Percentiles rank a stretch among this genome's conserved stretches.
Evolutionary conservation across 2,113 vertebrate species (phyloP).

Genomic region (Notarius quadriscutis): DNA sequence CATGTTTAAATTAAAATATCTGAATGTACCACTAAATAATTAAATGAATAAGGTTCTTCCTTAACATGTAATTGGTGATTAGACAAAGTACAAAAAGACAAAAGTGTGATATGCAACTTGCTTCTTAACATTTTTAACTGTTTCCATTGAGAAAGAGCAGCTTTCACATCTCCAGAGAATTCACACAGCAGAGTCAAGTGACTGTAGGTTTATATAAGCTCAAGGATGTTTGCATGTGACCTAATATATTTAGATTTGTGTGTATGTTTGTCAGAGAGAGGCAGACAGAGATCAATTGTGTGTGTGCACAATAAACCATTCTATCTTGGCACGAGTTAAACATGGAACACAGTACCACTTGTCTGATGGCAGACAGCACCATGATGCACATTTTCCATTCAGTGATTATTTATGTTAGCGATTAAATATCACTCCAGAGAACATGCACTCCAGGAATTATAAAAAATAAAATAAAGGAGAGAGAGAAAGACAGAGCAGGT

Average conservation of each 20-base stretch:
- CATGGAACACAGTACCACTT: constrained; percentile 6
- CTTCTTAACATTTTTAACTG: not conserved
- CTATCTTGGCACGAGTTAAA: constrained; percentile 6
- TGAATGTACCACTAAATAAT: not conserved
- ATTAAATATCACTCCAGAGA: constrained; percentile 67
- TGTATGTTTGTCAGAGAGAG: not conserved
- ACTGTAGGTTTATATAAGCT: not conserved
- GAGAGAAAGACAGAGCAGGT: constrained; percentile 8
- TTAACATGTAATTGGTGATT: not conserved
- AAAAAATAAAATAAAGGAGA: not conserved
- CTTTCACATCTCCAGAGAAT: not conserved
- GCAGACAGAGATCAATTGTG: not conserved
- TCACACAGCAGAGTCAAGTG: not conserved
- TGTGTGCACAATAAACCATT: constrained; percentile 5
- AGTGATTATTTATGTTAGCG: constrained; percentile 72
- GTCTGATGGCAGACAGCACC: constrained; percentile 45
- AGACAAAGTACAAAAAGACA: not conserved
- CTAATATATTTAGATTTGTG: constrained; percentile 22
- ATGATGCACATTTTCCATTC: constrained; percentile 74
- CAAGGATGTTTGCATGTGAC: constrained; percentile 24
- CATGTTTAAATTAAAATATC: not conserved
- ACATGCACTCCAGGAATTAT: constrained; percentile 53
- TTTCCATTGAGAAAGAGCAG: not conserved
- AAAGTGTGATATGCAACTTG: not conserved
- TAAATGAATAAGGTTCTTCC: not conserved